Base-by-base conservation (phyloP, 2,113 vertebrate genomes). In the Limanda limanda region DNA sequence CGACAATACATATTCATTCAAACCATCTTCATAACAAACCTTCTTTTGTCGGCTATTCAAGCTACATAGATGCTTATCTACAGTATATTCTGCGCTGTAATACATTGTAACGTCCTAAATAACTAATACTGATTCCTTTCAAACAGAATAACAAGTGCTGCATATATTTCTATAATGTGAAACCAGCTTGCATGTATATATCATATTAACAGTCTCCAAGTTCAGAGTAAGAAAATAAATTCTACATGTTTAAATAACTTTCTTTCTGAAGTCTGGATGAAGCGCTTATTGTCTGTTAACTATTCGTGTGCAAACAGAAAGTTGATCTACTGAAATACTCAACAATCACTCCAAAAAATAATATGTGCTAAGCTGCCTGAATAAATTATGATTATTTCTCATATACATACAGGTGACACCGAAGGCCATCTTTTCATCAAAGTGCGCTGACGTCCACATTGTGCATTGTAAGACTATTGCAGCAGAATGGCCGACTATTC, bases 311-410 rank as follows among this genome's bases (percentile, higher is more conserved):
- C 47, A 31, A 31, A 70, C 18, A 45, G 0, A 65, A 40, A 15
- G 20, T 66, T 42, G 59, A 27, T 31, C 63, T 56, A 62, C 52
- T 62, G 9, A 58, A 3, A 81, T 57, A 57, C 45, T 10, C 13
- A 69, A 68, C 67, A 63, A 24, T 75, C 57, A 61, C 59, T 78
- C 18, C 54, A 75, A 79, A 75, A 79, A 64, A 81, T 55, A 11
- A 60, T 59, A 45, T 61, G 24, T 74, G 18, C 75, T 78, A 89
- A 90, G 87, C 88, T 92, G 90, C 87, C 83, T 77, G 51, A 89
- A 89, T 86, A 90, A 81, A 86, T 83, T 42, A 80, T 15, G 55
- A 35, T 65, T 0, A 51, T 70, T 77, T 65, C 52, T 75, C 57
- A 73, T 64, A 81, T 80, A 88, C 68, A 83, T 71, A 83, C 37